phyloP scores from a whole-genome alignment of 2,113 vertebrate genomes.

The Paramormyrops kingsleyae region DNA sequence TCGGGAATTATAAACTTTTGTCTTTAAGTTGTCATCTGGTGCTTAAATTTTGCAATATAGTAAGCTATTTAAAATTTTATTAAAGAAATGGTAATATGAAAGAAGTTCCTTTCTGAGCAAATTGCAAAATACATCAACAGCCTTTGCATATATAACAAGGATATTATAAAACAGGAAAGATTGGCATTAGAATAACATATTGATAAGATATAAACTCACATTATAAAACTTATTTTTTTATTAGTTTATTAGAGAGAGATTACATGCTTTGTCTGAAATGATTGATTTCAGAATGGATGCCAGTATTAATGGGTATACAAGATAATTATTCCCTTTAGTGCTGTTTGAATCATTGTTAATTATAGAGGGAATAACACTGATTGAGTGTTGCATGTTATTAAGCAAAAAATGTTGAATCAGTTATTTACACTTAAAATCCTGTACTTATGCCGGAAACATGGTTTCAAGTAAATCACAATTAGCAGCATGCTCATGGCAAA shows the following conservation, averaged over 20 bases:
- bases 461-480: conserved; percentile 17
- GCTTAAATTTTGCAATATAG: neutral
- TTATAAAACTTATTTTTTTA: neutral
- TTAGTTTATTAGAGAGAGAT: neutral
- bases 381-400: conserved; percentile 5
- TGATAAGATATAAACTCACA: neutral
- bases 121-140: neutral
- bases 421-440: conserved; percentile 8
- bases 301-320: conserved; percentile 10
- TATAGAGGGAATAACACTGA: neutral
- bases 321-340: conserved; percentile 14
- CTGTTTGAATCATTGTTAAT: conserved; percentile 16
- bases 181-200: neutral
- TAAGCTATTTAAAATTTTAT: neutral
- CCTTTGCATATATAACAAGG: neutral
- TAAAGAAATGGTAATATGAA: neutral
- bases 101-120: neutral
- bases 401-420: neutral
- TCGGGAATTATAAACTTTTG: neutral
- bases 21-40: neutral
- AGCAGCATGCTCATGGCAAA: neutral
- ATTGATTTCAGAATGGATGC: conserved; percentile 13
- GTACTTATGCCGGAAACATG: neutral
- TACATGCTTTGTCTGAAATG: neutral
- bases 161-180: neutral